Evolutionary conservation across 1,140 invertebrate genomes (phyloP).

Genomic region (Lysiphlebus fabarum): DNA sequence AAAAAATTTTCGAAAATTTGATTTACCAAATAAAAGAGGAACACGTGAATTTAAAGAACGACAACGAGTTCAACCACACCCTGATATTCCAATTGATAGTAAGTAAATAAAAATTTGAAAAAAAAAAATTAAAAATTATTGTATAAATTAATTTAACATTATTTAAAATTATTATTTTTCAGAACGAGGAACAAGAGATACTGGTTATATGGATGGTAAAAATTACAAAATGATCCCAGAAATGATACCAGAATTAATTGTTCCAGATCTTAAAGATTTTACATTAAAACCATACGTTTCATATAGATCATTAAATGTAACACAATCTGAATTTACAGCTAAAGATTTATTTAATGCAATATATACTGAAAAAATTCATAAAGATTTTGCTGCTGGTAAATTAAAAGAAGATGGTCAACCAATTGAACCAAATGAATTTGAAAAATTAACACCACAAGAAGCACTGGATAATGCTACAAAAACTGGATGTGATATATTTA

Average conservation of each 20-base stretch:
- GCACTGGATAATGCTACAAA: constrained; percentile 65
- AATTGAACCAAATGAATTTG: constrained; percentile 68
- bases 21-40: constrained; percentile 70
- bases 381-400: constrained; percentile 72
- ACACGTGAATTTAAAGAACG: constrained; percentile 63
- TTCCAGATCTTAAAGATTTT: constrained; percentile 77
- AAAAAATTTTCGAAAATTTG: constrained; percentile 77
- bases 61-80: constrained; percentile 58
- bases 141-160: constrained; percentile 1
- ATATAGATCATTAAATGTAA: constrained; percentile 71
- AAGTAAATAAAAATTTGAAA: constrained; percentile 30
- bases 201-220: constrained; percentile 57
- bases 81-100: constrained; percentile 63
- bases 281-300: constrained; percentile 91
- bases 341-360: constrained; percentile 80
- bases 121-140: constrained; percentile 1
- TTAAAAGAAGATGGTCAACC: constrained; percentile 67
- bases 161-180: constrained; percentile 27
- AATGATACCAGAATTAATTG: constrained; percentile 88
- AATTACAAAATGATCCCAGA: constrained; percentile 72
- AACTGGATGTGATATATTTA: constrained; percentile 79
- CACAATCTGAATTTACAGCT: constrained; percentile 77
- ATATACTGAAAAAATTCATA: constrained; percentile 76
- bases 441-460: constrained; percentile 68
- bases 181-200: constrained; percentile 66